Evolutionary conservation across 2,113 vertebrate genomes (phyloP), one percentile per base, ranked within the genome.

Genomic region (Solea senegalensis): DNA sequence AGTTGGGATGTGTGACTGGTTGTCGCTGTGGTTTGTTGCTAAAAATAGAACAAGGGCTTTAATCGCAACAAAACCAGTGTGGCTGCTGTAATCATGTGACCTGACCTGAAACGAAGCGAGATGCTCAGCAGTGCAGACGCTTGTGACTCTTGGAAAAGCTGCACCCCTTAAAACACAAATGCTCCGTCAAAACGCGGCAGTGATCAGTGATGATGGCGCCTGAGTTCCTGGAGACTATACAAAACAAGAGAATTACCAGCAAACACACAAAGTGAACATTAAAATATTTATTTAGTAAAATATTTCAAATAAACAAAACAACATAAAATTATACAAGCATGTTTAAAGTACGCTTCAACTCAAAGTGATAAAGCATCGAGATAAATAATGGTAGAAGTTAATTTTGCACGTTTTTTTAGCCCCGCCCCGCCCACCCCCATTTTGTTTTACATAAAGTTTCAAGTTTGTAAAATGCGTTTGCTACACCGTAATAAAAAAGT

Each of bases 271-370:
- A 49, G 10, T 62, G 65, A 88, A 90, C 92, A 92, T 92, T 93
- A 93, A 92, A 95, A 93, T 94, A 92, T 94, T 94, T 94, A 95
- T 94, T 95, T 94, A 87, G 92, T 94, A 94, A 95, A 95, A 94
- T 94, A 93, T 92, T 92, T 91, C 89, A 94, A 92, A 91, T 92
- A 90, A 91, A 88, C 83, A 88, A 85, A 88, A 87, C 91, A 88
- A 94, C 92, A 94, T 90, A 90, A 93, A 92, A 93, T 92, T 87
- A 89, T 91, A 92, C 86, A 92, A 87, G 80, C 74, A 89, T 90
- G 89, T 91, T 90, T 83, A 74, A 89, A 91, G 85, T 88, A 86
- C 89, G 65, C 76, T 74, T 87, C 74, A 90, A 93, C 85, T 84
- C 85, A 87, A 92, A 90, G 83, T 66, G 26, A 80, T 88, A 86